Evolutionary conservation across 2,888 invertebrate species (phyloP), one percentile per base, ranked within the genome.

Genomic region (Trachelus stipa): DNA sequence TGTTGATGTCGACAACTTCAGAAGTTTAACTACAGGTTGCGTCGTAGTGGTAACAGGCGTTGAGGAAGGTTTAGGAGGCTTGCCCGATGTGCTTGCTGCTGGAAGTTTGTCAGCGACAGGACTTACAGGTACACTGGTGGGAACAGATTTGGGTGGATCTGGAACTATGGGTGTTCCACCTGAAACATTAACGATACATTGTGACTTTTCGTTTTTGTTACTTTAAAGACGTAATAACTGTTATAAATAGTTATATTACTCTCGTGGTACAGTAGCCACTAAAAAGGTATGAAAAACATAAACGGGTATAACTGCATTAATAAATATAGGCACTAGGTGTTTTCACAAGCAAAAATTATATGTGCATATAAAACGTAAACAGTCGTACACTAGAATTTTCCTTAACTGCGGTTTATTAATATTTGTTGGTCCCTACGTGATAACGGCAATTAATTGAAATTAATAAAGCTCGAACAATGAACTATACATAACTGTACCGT

Each of bases 101-200:
- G 82, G 77, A 34, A 81, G 77, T 79, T 86, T 85, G 76, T 92
- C 92, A 30, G 91, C 89, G 34, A 92, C 87, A 74, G 92, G 91
- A 86, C 89, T 90, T 31, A 83, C 87, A 34, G 88, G 81, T 34
- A 92, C 91, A 79, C 84, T 88, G 33, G 89, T 82, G 81, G 79
- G 81, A 79, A 82, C 85, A 81, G 85, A 84, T 85, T 88, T 90
- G 80, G 82, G 85, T 77, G 88, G 86, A 79, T 88, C 88, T 82
- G 84, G 81, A 87, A 85, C 86, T 85, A 87, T 87, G 69, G 93
- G 93, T 35, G 93, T 93, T 87, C 93, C 93, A 88, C 94, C 94
- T 94, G 89, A 76, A 89, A 91, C 71, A 80, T 23, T 56, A 56
- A 23, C 0, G 23, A 23, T 23, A 23, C 9, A 56, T 56, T 56